Evolutionary conservation across 2,113 vertebrate genomes (phyloP), one percentile per base, ranked within the genome.

Genomic region (Malurus elegans): DNA sequence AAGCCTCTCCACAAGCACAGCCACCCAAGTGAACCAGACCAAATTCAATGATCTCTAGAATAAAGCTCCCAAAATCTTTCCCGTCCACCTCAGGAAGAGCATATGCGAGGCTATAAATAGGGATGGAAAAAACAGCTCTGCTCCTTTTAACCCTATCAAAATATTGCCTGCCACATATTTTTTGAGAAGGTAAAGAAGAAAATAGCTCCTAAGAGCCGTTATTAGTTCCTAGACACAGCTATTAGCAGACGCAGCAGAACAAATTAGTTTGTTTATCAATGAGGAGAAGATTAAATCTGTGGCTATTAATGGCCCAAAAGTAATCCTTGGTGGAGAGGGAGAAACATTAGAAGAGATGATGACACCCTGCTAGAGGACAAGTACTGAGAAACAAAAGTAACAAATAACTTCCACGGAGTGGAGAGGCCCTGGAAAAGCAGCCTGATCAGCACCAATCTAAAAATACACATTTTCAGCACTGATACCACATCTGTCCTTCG

Each of bases 261-360:
- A 87, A 95, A 95, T 97, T 91, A 53, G 86, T 91, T 94, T 96
- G 94, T 95, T 96, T 95, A 95, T 95, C 95, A 92, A 91, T 89
- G 73, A 79, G 32, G 79, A 92, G 69, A 92, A 86, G 76, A 93
- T 74, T 21, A 95, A 95, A 95, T 94, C 80, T 65, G 91, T 93
- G 76, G 76, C 92, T 96, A 95, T 96, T 95, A 96, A 96, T 95
- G 94, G 73, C 65, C 93, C 80, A 65, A 95, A 94, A 95, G 80
- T 92, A 93, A 95, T 87, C 65, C 69, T 92, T 89, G 53, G 76
- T 13, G 9, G 86, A 95, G 91, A 61, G 26, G 93, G 76, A 79
- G 84, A 89, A 93, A 91, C 94, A 95, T 97, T 92, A 96, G 86
- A 94, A 80, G 69, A 92, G 79, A 48, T 53, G 76, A 89, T 93